Conservation (phyloP, 2,797 vertebrate species). For the Australoheros facetus region DNA sequence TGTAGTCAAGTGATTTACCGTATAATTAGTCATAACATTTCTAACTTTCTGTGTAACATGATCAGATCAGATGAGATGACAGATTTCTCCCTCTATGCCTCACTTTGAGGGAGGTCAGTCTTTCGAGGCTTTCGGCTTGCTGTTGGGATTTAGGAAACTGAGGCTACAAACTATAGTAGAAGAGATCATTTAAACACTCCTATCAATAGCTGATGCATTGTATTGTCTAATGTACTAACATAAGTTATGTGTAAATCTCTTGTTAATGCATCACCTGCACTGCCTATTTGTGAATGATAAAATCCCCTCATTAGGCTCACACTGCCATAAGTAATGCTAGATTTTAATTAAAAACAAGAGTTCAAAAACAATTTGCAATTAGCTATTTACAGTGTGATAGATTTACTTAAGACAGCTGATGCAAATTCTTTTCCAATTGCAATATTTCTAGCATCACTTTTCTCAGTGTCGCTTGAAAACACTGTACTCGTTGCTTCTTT, state of each 20-base stretch:
- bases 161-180: constrained; percentile 36
- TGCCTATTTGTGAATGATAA: constrained; percentile 63
- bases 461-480: constrained; percentile 64
- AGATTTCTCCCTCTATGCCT: constrained; percentile 26
- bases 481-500: constrained; percentile 67
- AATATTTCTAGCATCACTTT: constrained; percentile 56
- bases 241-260: constrained; percentile 73
- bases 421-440: constrained; percentile 37
- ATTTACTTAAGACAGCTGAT: constrained; percentile 48
- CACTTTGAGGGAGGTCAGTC: constrained; percentile 28
- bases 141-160: constrained; percentile 13
- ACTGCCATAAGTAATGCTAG: constrained; percentile 67
- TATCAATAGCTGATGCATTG: constrained; percentile 72
- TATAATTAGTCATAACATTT: constrained; percentile 42
- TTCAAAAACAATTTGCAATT: constrained; percentile 42
- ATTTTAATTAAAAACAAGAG: constrained; percentile 31
- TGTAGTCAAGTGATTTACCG: constrained; percentile 32
- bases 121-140: constrained; percentile 7
- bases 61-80: constrained; percentile 40
- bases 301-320: constrained; percentile 70
- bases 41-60: constrained; percentile 21
- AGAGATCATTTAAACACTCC: constrained; percentile 45
- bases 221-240: constrained; percentile 76
- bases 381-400: constrained; percentile 38
- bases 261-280: constrained; percentile 71